Percentiles rank a stretch among this genome's conserved stretches.
Evolutionary conservation across 2,797 vertebrate species (phyloP).

Genomic region (Sebastes hubbsi): DNA sequence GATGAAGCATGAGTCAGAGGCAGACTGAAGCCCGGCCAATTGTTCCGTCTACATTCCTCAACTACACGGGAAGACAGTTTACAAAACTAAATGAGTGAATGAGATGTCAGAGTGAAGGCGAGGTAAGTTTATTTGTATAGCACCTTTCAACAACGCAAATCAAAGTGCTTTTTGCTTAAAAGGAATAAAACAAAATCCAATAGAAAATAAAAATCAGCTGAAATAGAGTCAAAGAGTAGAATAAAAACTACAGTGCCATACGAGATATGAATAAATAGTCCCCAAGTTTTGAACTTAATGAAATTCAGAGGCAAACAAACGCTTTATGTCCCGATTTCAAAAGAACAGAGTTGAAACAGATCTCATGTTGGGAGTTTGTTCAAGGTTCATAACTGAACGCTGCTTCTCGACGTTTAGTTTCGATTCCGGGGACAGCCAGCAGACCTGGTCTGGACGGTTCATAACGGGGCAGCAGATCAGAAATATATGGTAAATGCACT

Average conservation of each 20-base stretch:
- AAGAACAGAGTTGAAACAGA: not conserved
- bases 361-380: not conserved
- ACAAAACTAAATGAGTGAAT: slow-evolving; percentile 49
- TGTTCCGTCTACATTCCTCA: slow-evolving; percentile 9
- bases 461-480: not conserved
- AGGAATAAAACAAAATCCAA: not conserved
- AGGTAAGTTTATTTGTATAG: not conserved
- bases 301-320: not conserved
- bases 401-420: not conserved
- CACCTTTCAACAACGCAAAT: not conserved
- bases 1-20: slow-evolving; percentile 68
- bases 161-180: not conserved
- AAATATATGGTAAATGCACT: not conserved
- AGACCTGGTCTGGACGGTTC: not conserved
- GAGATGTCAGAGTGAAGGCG: slow-evolving; percentile 27
- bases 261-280: not conserved
- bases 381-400: not conserved
- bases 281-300: not conserved
- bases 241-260: not conserved
- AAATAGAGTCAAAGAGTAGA: not conserved
- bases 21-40: slow-evolving; percentile 19
- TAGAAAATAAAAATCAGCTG: not conserved
- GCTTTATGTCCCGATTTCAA: not conserved
- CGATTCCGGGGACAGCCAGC: not conserved
- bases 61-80: slow-evolving; percentile 28